Percentiles rank a stretch among this genome's conserved stretches.
phyloP scores from a whole-genome alignment of 2,113 vertebrate genomes.

The Castor canadensis region DNA sequence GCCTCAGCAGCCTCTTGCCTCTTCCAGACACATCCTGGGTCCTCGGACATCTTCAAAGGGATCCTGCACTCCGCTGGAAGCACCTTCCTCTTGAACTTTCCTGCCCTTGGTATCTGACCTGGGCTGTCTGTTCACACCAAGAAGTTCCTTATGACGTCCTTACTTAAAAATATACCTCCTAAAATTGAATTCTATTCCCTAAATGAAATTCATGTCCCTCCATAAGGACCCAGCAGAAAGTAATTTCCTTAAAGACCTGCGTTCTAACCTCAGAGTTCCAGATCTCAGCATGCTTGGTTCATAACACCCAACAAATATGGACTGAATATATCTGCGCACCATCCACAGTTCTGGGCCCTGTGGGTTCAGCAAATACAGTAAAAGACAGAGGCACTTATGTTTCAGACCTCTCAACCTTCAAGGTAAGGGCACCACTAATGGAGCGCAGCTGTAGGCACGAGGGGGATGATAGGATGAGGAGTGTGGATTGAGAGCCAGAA shows the following conservation, averaged over 20 bases:
- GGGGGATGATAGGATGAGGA: neutral
- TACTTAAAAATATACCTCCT: neutral
- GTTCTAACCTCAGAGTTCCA: neutral
- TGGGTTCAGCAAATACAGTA: neutral
- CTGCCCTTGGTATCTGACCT: neutral
- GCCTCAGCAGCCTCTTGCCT: neutral
- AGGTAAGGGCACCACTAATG: neutral
- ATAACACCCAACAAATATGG: neutral
- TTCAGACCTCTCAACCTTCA: neutral
- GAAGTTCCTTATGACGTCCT: neutral
- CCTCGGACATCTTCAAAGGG: neutral
- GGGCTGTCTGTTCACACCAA: neutral
- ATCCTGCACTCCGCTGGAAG: neutral
- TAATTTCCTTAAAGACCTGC: neutral
- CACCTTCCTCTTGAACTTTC: neutral
- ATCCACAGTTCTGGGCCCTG: neutral
- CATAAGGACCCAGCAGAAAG: neutral
- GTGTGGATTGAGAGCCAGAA: neutral
- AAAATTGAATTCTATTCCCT: neutral
- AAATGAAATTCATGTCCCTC: neutral
- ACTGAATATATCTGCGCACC: neutral
- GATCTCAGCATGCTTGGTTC: neutral
- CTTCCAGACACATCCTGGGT: neutral
- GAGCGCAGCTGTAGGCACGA: neutral
- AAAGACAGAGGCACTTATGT: neutral